Conservation (phyloP, 2,888 invertebrate genomes). For the Reticulitermes lucifugus region DNA sequence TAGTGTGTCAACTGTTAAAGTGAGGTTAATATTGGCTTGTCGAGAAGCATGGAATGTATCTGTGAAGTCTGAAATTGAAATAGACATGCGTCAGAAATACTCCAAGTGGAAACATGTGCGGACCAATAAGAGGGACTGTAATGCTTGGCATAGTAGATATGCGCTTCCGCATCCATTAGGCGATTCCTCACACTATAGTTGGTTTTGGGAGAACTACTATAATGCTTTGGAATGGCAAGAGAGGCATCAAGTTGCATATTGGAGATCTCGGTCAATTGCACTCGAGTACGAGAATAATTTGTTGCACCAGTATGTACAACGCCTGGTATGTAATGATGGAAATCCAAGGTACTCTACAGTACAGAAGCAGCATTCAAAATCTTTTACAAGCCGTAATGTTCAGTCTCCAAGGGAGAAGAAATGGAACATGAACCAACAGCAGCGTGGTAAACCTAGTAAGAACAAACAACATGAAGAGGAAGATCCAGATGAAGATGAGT, state of each 20-base stretch:
- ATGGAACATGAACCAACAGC: neutral
- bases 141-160: neutral
- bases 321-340: constrained; percentile 50
- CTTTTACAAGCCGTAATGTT: neutral
- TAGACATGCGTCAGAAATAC: neutral
- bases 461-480: neutral
- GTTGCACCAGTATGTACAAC: constrained; percentile 66
- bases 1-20: too few species aligned
- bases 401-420: neutral
- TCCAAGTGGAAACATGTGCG: neutral
- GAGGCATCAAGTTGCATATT: constrained; percentile 71
- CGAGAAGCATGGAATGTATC: neutral
- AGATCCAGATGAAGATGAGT: constrained; percentile 57
- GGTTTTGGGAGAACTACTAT: constrained; percentile 54
- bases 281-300: constrained; percentile 71
- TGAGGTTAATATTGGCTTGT: neutral
- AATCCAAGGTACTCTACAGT: neutral
- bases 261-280: constrained; percentile 71
- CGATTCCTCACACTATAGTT: constrained; percentile 25
- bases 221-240: constrained; percentile 62
- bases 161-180: neutral
- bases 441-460: neutral
- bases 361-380: neutral
- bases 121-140: neutral
- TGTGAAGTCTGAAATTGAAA: neutral